Evolutionary conservation across 2,113 vertebrate genomes (phyloP).

Genomic region (Bucco capensis): DNA sequence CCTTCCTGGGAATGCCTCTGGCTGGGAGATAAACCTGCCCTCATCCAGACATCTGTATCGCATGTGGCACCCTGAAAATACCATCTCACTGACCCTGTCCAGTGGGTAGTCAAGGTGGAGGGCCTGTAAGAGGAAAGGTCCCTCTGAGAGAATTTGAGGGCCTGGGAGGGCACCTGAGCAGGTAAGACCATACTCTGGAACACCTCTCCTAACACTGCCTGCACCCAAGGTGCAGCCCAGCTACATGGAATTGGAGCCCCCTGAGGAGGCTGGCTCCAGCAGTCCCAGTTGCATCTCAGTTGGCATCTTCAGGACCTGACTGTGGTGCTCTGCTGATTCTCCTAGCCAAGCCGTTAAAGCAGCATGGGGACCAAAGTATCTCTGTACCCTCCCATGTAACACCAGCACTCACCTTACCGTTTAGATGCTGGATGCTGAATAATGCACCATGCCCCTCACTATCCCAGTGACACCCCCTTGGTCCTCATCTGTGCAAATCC

Average conservation of each 20-base stretch:
- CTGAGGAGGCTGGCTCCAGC: neutral
- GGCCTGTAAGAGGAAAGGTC: neutral
- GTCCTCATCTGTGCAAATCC: neutral
- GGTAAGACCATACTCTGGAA: neutral
- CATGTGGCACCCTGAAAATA: neutral
- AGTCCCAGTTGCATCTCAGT: neutral
- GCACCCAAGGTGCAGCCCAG: neutral
- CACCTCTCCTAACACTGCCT: neutral
- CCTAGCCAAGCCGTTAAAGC: neutral
- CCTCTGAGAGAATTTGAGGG: neutral
- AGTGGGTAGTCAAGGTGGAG: neutral
- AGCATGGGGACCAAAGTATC: fast-evolving
- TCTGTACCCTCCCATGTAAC: neutral
- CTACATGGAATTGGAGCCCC: fast-evolving
- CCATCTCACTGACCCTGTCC: neutral
- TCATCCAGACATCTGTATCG: neutral
- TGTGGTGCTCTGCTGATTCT: fast-evolving
- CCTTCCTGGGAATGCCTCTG: neutral
- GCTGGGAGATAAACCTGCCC: neutral
- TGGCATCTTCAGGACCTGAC: fast-evolving
- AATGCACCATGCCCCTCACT: neutral
- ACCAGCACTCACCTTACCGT: neutral
- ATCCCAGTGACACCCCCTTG: fast-evolving
- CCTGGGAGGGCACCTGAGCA: neutral
- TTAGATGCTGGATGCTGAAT: neutral